Base-by-base conservation (phyloP, 1,140 invertebrate species). In the Orius laevigatus region DNA sequence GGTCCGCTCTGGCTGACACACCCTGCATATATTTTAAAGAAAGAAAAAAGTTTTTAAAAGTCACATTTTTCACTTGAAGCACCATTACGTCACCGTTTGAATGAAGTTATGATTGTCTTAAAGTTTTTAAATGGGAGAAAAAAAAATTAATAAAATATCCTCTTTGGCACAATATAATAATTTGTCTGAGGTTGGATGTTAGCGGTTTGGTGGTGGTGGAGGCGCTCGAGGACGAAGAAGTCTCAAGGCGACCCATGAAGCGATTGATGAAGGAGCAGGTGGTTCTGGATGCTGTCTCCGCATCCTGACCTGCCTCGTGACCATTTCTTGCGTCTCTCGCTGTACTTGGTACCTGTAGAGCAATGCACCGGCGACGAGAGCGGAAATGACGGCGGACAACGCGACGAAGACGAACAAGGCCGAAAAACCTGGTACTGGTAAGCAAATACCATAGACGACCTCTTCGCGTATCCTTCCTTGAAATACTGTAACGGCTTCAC, bases 361-460 rank as follows among this genome's bases (percentile, higher is more conserved):
- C 60, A 84, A 67, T 2, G 80, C 76, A 2, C 80, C 81, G 2
- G 82, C 82, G 1, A 84, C 77, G 1, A 86, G 63, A 0, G 83
- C 81, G 1, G 83, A 83, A 1, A 86, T 76, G 1, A 88, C 81
- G 0, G 85, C 84, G 5, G 83, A 83, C 4, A 87, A 75, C 0
- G 85, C 82, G 2, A 88, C 81, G 10, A 89, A 72, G 20, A 89
- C 82, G 63, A 91, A 91, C 5, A 90, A 69, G 2, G 84, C 76
- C 54, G 86, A 86, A 59, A 93, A 90, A 14, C 85, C 82, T 0
- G 84, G 78, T 16, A 87, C 79, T 0, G 88, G 86, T 64, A 93
- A 73, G 57, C 88, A 93, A 31, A 93, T 86, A 33, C 87, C 88
- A 59, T 93, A 91, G 1, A 91, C 81, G 1, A 90, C 55, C 5